Evolutionary conservation across 2,888 invertebrate species (phyloP).

Genomic region (Ametastegia equiseti): DNA sequence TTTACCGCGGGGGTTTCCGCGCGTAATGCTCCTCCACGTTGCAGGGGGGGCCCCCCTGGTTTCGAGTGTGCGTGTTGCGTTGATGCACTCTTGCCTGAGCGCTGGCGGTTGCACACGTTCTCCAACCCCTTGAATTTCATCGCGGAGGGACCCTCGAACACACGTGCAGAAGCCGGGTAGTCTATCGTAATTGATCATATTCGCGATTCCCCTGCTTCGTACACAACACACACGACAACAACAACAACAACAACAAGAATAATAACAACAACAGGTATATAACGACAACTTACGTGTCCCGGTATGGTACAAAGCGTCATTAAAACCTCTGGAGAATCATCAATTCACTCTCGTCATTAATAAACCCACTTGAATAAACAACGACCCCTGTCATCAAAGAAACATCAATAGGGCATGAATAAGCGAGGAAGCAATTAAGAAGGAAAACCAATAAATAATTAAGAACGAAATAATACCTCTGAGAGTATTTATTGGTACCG

Average conservation of each 20-base stretch:
- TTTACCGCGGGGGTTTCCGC: constrained; percentile 19
- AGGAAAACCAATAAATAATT: constrained; percentile 61
- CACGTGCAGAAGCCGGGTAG: constrained; percentile 16
- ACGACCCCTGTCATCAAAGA: constrained; percentile 58
- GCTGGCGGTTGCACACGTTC: constrained; percentile 48
- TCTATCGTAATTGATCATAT: constrained; percentile 45
- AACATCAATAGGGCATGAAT: constrained; percentile 48
- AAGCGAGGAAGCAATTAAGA: constrained; percentile 46
- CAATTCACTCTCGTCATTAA: constrained; percentile 59
- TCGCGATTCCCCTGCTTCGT: constrained; percentile 34
- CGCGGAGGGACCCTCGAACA: constrained; percentile 31
- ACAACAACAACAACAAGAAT: constrained; percentile 26
- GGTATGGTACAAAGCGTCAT: constrained; percentile 52
- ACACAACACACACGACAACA: constrained; percentile 13
- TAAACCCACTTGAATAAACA: constrained; percentile 59
- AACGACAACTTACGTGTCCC: constrained; percentile 52
- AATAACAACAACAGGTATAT: constrained; percentile 34
- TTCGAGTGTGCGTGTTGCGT: constrained; percentile 48
- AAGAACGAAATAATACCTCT: constrained; percentile 51
- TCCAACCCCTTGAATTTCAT: constrained; percentile 31
- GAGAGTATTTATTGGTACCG: constrained; percentile 51
- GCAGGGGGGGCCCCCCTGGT: too few relatives aligned
- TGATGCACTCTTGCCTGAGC: constrained; percentile 51
- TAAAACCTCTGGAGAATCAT: constrained; percentile 59
- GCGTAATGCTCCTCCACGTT: constrained; percentile 45